Evolutionary conservation across 2,113 vertebrate species (phyloP).

Genomic region (Eulemur rufifrons): DNA sequence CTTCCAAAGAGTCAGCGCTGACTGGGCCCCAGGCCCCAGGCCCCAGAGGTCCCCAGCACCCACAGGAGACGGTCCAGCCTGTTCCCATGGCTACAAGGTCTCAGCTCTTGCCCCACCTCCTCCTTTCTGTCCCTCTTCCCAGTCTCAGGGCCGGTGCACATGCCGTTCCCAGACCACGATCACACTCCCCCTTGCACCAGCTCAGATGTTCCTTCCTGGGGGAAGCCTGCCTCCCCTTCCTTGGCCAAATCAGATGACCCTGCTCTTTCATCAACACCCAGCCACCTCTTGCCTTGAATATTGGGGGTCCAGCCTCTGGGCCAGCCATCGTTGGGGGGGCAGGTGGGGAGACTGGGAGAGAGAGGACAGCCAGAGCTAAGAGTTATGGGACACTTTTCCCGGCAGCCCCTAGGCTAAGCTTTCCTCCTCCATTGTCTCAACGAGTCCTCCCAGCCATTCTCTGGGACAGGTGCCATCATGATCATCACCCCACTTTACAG

Average conservation of each 20-base stretch:
- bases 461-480: neutral
- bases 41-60: neutral
- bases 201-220: neutral
- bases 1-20: neutral
- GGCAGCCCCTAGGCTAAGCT: neutral
- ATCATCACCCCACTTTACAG: neutral
- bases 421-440: neutral
- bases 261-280: neutral
- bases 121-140: neutral
- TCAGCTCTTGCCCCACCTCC: neutral
- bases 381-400: neutral
- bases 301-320: neutral
- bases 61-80: neutral
- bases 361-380: neutral
- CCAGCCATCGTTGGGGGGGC: rapidly evolving
- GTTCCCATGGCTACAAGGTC: neutral
- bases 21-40: neutral
- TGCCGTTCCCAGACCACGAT: neutral
- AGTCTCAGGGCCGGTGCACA: neutral
- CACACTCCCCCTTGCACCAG: neutral
- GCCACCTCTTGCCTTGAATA: neutral
- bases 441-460: neutral
- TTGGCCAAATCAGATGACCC: neutral
- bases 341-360: neutral
- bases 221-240: neutral